Percentiles rank a stretch among this genome's conserved stretches.
Evolutionary conservation across 2,888 invertebrate genomes (phyloP).

Genomic region (Spodoptera littoralis): DNA sequence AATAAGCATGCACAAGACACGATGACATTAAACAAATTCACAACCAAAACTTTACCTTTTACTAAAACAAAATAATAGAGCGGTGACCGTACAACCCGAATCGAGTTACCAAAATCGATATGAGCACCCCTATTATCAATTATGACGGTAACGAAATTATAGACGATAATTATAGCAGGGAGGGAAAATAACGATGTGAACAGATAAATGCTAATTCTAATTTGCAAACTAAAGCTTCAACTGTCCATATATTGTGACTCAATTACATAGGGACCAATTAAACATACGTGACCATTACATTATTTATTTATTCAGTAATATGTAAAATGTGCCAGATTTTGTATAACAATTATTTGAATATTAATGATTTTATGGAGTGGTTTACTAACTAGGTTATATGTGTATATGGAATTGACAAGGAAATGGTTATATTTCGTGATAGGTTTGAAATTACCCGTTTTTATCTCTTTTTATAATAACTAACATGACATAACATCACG

Average conservation of each 20-base stretch:
- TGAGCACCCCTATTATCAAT: slow-evolving; percentile 39
- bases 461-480: no score
- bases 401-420: no score
- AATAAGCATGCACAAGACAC: no score
- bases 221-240: slow-evolving; percentile 33
- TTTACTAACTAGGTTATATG: slow-evolving; percentile 1
- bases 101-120: slow-evolving; percentile 10
- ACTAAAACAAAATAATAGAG: slow-evolving; percentile 2
- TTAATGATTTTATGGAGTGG: slow-evolving; percentile 9
- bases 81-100: slow-evolving; percentile 6
- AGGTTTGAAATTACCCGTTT: no score
- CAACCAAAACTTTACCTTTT: slow-evolving; percentile 1
- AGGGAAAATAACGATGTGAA: slow-evolving; percentile 21
- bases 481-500: no score
- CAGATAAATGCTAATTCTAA: slow-evolving; percentile 53
- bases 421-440: no score
- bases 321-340: neutral
- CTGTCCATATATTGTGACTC: slow-evolving; percentile 30
- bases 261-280: slow-evolving; percentile 30
- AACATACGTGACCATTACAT: slow-evolving; percentile 19
- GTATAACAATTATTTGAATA: slow-evolving; percentile 20
- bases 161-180: slow-evolving; percentile 19
- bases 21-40: neutral
- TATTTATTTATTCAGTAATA: slow-evolving; percentile 34
- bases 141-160: slow-evolving; percentile 28